phyloP scores from a whole-genome alignment of 2,113 vertebrate genomes.

The Pelecanus crispus region DNA sequence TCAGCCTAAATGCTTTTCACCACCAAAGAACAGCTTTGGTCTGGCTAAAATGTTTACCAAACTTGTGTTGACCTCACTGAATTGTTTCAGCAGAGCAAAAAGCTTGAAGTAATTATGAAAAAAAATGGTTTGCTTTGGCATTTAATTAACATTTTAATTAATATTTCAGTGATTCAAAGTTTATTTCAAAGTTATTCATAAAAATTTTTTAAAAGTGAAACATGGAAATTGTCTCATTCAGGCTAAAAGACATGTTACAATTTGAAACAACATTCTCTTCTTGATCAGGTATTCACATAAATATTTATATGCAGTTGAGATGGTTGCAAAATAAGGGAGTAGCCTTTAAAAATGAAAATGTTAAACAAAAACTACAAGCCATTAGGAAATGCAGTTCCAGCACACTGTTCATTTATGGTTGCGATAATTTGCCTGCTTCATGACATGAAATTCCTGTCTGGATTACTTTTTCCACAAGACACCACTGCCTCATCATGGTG shows the following conservation, averaged over 20 bases:
- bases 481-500: neutral
- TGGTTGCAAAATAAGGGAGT: neutral
- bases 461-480: neutral
- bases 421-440: neutral
- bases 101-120: neutral
- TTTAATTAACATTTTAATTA: neutral
- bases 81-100: neutral
- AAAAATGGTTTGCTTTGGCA: neutral
- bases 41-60: neutral
- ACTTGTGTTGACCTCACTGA: neutral
- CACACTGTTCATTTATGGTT: neutral
- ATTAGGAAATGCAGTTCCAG: neutral
- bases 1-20: neutral
- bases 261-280: neutral
- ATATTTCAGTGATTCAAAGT: neutral
- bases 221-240: neutral
- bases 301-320: neutral
- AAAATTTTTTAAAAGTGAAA: neutral
- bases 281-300: neutral
- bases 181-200: neutral
- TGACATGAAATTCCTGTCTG: neutral
- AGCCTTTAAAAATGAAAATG: neutral
- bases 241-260: neutral
- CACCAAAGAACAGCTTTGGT: neutral
- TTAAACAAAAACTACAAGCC: neutral